Conservation (phyloP, 2,113 vertebrate genomes). For the Emydocephalus ijimae region DNA sequence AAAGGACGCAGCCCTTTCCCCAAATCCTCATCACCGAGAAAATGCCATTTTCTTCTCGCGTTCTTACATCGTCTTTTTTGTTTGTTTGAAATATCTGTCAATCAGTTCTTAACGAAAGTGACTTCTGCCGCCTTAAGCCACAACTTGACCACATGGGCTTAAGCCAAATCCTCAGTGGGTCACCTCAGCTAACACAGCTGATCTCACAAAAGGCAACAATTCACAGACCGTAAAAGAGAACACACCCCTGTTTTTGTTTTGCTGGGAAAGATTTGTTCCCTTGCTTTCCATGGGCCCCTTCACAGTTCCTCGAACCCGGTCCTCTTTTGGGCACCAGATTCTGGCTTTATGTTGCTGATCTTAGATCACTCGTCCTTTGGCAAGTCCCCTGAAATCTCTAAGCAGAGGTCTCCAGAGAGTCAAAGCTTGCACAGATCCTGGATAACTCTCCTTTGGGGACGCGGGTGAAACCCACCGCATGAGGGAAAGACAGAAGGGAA, state of each 20-base stretch:
- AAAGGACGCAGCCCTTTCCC: background rate
- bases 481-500: conserved; percentile 28
- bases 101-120: background rate
- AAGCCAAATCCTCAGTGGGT: background rate
- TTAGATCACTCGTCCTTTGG: background rate
- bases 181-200: background rate
- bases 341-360: background rate
- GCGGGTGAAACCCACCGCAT: conserved; percentile 39
- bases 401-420: conserved; percentile 45
- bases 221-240: fast-evolving
- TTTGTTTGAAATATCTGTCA: background rate
- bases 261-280: background rate
- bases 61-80: background rate
- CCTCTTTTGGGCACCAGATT: background rate
- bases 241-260: background rate
- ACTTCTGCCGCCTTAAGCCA: background rate
- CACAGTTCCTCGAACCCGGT: background rate
- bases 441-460: conserved; percentile 7
- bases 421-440: background rate
- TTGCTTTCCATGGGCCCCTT: background rate
- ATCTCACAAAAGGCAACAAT: conserved; percentile 13
- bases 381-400: conserved; percentile 24
- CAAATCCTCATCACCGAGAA: background rate
- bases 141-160: background rate
- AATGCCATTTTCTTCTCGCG: background rate